Evolutionary conservation across 2,888 invertebrate species (phyloP).

Genomic region (Brachyopa scutellaris): DNA sequence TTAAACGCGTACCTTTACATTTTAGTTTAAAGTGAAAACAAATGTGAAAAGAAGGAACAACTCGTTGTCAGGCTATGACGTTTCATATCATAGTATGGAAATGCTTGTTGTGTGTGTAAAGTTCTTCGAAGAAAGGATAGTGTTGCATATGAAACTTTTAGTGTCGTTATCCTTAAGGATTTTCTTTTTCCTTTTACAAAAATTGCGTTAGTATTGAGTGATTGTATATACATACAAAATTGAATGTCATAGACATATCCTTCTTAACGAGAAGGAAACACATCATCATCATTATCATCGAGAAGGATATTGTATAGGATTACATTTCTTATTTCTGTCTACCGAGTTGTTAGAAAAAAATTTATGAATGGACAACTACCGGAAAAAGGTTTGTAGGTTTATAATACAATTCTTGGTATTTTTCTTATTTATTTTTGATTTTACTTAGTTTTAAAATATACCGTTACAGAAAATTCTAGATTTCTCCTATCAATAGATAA

Average conservation of each 20-base stretch:
- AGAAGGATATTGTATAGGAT: conserved; percentile 18
- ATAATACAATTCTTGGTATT: too few species aligned
- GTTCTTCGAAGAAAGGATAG: conserved; percentile 9
- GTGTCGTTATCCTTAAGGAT: conserved; percentile 18
- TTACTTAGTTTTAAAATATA: too few species aligned
- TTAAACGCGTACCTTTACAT: background rate
- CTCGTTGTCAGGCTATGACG: background rate
- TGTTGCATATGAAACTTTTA: conserved; percentile 10
- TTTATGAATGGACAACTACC: conserved; percentile 80
- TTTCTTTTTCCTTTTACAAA: background rate
- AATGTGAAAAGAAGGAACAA: background rate
- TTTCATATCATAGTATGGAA: background rate
- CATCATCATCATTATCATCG: background rate
- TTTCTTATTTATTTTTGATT: too few species aligned
- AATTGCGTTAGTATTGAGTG: background rate
- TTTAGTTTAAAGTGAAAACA: conserved; percentile 5
- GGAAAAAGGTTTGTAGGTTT: conserved; percentile 80
- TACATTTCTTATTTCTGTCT: conserved; percentile 16
- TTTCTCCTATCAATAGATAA: too few species aligned
- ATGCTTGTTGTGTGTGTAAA: background rate
- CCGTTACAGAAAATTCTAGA: too few species aligned
- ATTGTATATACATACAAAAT: background rate
- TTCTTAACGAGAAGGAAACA: background rate
- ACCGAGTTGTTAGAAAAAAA: conserved; percentile 35
- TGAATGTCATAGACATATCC: conserved; percentile 10